These are phyloP conservation scores for Anser cygnoides DNA, from an alignment of 2,113 vertebrate species.

Conservation along the genomic window DNA sequence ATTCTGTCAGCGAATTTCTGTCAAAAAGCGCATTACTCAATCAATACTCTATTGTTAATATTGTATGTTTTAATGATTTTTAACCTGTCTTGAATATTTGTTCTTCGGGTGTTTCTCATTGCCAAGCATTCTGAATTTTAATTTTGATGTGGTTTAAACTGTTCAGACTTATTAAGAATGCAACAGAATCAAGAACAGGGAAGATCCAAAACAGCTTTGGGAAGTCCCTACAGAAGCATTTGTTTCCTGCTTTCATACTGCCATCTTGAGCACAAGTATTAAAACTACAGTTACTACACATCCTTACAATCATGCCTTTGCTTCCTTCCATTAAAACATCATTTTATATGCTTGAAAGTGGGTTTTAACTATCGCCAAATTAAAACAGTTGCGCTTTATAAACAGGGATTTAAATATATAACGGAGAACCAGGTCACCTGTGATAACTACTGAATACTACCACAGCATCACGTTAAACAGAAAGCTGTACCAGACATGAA, in stretches of 20 bases:
- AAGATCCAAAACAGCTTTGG: neutral
- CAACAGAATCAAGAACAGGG: neutral
- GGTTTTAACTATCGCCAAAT: neutral
- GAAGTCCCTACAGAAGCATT: neutral
- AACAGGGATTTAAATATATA: neutral
- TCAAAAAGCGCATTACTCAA: neutral
- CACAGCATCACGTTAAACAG: neutral
- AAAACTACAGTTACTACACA: neutral
- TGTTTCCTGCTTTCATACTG: conserved; percentile 51
- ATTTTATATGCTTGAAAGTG: neutral
- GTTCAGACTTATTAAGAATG: neutral
- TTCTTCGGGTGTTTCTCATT: neutral
- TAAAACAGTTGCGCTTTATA: neutral
- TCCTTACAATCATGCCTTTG: neutral
- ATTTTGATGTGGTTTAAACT: neutral
- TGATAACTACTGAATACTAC: neutral
- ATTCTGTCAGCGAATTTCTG: neutral
- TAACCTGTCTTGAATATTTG: neutral
- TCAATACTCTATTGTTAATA: neutral
- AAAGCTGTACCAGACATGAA: neutral
- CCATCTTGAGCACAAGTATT: conserved; percentile 42
- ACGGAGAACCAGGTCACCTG: neutral
- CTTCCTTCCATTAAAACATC: neutral
- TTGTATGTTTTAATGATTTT: neutral
- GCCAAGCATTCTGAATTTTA: neutral